Base-by-base conservation (phyloP, 1,140 invertebrate genomes). In the Oreohelix idahoensis region DNA sequence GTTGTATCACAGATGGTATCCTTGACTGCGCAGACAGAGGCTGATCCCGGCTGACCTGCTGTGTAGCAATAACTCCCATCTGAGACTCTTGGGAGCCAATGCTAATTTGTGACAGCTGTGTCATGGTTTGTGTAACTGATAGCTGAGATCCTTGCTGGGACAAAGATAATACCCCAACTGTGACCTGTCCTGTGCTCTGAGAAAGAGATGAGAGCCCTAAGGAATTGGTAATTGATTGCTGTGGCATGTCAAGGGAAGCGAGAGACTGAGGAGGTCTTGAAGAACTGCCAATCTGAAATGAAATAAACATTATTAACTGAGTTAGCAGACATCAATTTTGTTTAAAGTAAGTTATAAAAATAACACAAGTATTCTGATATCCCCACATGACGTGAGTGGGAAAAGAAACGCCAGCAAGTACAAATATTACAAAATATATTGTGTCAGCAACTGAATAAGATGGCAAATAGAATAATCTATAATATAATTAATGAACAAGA, bases 221-320 rank as follows among this genome's bases (percentile, higher is more conserved):
- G 2, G 78, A 69, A 69, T 69, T 69, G 23, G 32, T 20, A 10
- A 58, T 42, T 8, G 78, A 79, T 29, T 78, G 84, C 51, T 83
- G 84, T n/a, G 78, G 81, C 53, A 71, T 66, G 26, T 66, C 26
- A 13, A 73, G 42, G 0, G 84, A 78, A 58, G 8, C 20, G 20
- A 58, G 51, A 51, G 63, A 53, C 49, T 75, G 79, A 32, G 78
- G 83, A 10, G 76, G 29, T 63, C 78, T 66, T n/a, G 86, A 83
- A 35, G 84, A 84, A 35, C 85, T 85, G 23, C 87, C 87, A 87
- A 88, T 88, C 87, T 88, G 83, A 23, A 80, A 80, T 71, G 66
- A 70, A 79, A 45, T 5, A 45, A 45, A 45, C 42, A 45, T 8
- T 15, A 8, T 8, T 45, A 45, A 45, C 42, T n/a, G n/a, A n/a